Base-by-base conservation (phyloP, 2,113 vertebrate genomes). In the Phrynosoma platyrhinos region DNA sequence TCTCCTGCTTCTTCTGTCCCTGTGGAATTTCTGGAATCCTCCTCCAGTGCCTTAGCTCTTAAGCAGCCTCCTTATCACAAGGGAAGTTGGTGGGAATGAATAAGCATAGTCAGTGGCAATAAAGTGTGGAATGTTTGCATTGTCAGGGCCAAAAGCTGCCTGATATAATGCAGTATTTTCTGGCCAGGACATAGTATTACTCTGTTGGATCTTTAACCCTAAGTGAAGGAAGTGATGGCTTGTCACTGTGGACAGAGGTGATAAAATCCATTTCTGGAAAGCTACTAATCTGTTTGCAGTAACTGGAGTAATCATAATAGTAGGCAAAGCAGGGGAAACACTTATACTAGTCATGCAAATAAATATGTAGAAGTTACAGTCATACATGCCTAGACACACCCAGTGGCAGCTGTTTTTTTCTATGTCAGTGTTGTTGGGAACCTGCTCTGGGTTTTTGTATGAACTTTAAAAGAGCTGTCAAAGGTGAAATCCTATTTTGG, bases 111-210 rank as follows among this genome's bases (percentile, higher is more conserved):
- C 71, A 87, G 69, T 47, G n/a, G 36, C 64, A 87, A 87, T 82
- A 82, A 87, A 82, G 55, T 52, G 40, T 82, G 86, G 86, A 82
- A 87, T 87, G 86, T 72, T 82, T 76, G 30, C 36, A 32, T 66
- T 32, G 36, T 66, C 27, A 76, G 69, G 30, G 53, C 36, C 36
- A n/a, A 87, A 82, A 75, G 9, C 36, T 75, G 86, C 30, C 71
- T 82, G 69, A 82, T 75, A 75, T 25, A 75, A 76, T 64, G 30
- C 47, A 18, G 72, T 75, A 52, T 87, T 87, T 82, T 36, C 79
- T 87, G 79, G 5, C 55, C 10, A 18, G 47, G 30, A n/a, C 27
- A 82, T 23, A 6, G 27, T 66, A 42, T 64, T 66, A 9, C 69
- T 42, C 8, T 82, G 71, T 10, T 21, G 69, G 78, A 40, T 40